Base-by-base conservation (phyloP, 2,888 invertebrate genomes). In the Notodonta dromedarius region DNA sequence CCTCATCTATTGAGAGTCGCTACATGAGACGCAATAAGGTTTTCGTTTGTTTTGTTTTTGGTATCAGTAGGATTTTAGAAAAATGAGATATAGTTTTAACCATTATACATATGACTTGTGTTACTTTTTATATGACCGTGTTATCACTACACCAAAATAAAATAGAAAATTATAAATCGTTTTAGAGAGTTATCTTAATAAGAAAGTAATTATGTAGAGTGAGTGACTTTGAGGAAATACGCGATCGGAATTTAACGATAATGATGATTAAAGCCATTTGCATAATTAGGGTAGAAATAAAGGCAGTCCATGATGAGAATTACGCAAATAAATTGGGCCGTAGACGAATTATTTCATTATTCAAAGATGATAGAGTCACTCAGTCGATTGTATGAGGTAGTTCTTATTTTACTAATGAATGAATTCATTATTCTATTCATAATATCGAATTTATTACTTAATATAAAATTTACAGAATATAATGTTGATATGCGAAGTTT, bases 1-100 rank as follows among this genome's bases (percentile, higher is more conserved):
- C 66, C 71, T 75, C 57, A 60, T 71, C 62, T 59, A 71, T 66
- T 63, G 59, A 61, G 66, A 69, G 53, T 59, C 64, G 53, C 59
- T 62, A 67, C 63, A 53, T 57, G 11, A 62, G 53, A 61, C 32
- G 58, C 55, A 53, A 53, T 63, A 56, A 61, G 64, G 57, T 9
- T 24, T 50, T 16, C 16, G 50, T 50, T 50, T 39, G 13, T 42
- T 56, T 71, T 58, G 50, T 46, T 55, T 55, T n/a, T 11, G 13
- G 42, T n/a, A n/a, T 16, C 4, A 61, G 35, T 53, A n/a, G 14
- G 14, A 4, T 48, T 12, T 4, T 42, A 42, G 9, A 9, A 42
- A 42, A 9, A 42, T 42, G 7, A 42, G n/a, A 42, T 42, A 35
- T 35, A 35, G 35, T n/a, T n/a, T n/a, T n/a, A n/a, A n/a, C n/a